phyloP scores from a whole-genome alignment of 2,888 invertebrate species.

The Trissonchulus sp. region DNA sequence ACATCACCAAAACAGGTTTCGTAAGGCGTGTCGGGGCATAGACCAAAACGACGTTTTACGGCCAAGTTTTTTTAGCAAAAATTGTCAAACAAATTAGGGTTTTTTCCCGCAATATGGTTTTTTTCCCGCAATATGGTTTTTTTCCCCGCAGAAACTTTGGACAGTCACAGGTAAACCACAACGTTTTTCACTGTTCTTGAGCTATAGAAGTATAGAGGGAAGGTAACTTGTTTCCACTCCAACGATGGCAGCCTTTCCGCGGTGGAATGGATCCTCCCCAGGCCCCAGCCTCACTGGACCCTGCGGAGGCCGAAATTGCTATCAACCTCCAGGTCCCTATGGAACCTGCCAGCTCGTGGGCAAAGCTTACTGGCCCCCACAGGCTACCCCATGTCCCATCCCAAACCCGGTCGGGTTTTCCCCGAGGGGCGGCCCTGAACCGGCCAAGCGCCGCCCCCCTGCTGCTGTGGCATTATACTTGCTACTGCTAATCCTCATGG shows the following conservation, averaged over 20 bases:
- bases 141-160: no score
- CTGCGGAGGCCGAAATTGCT: not conserved
- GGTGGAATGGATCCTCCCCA: slow-evolving; percentile 8
- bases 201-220: not conserved
- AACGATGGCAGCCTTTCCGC: not conserved
- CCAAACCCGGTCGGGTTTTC: not conserved
- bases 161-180: no score
- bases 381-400: not conserved
- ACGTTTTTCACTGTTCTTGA: no score
- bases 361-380: slow-evolving; percentile 8
- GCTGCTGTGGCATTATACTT: not conserved
- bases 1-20: no score
- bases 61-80: no score
- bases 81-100: no score
- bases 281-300: not conserved
- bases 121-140: no score
- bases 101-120: no score
- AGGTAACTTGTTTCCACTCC: not conserved
- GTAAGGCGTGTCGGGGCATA: no score
- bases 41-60: no score
- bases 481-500: not conserved
- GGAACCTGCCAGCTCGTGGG: slow-evolving; percentile 4
- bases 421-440: not conserved
- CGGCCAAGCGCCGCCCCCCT: not conserved
- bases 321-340: not conserved